These are phyloP conservation scores for Grallaria varia DNA, from an alignment of 2,113 vertebrate species.

Conservation along the genomic window DNA sequence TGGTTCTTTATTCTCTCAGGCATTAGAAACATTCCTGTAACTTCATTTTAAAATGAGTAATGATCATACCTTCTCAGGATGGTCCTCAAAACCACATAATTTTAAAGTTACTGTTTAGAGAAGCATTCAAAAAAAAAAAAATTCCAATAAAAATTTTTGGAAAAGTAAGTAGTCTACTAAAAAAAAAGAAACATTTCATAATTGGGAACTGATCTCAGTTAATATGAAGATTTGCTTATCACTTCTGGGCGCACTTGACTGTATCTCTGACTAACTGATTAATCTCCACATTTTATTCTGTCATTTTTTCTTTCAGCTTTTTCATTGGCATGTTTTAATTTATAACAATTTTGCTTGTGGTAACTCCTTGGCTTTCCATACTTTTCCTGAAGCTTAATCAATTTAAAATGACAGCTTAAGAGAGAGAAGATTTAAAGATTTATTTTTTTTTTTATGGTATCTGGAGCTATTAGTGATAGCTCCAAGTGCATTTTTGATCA, in stretches of 20 bases:
- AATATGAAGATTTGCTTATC: neutral
- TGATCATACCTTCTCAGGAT: neutral
- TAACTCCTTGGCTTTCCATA: neutral
- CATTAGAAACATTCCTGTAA: neutral
- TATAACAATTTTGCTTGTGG: neutral
- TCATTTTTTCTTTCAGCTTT: neutral
- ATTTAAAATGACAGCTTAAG: neutral
- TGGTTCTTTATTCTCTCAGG: neutral
- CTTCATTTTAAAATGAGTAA: neutral
- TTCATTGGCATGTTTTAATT: neutral
- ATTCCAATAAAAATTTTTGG: neutral
- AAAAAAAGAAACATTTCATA: too few relatives aligned
- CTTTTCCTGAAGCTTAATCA: neutral
- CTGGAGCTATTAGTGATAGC: neutral
- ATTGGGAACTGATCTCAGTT: neutral
- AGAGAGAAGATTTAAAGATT: neutral
- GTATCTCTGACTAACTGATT: neutral
- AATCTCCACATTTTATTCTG: neutral
- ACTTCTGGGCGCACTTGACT: neutral
- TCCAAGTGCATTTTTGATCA: neutral
- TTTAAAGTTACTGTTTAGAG: neutral
- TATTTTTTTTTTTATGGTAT: neutral
- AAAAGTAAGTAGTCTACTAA: neutral
- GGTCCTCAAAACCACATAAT: neutral
- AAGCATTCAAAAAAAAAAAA: neutral